phyloP scores from a whole-genome alignment of 2,888 invertebrate genomes.

The Melanophora roralis region DNA sequence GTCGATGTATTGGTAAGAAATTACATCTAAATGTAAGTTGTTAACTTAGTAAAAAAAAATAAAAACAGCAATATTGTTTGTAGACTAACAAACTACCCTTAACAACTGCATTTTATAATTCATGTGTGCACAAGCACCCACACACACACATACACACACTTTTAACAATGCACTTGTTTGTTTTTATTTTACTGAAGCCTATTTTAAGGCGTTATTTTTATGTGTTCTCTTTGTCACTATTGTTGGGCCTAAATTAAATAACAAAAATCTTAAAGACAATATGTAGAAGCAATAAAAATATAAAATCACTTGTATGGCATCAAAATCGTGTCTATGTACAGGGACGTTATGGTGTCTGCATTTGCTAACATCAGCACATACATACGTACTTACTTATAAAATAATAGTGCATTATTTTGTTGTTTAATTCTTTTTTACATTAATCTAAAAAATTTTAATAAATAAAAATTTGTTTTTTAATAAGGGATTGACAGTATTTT shows the following conservation, averaged over 20 bases:
- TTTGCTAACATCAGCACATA: not conserved
- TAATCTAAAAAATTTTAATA: not conserved
- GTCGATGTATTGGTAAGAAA: not conserved
- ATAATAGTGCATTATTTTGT: not conserved
- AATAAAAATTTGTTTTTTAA: not conserved
- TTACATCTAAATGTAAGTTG: constrained; percentile 8
- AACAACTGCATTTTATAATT: not conserved
- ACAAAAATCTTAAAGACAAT: constrained; percentile 56
- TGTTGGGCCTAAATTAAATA: constrained; percentile 68
- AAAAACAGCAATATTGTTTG: constrained; percentile 15
- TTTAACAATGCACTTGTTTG: constrained; percentile 48
- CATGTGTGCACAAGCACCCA: too few species aligned
- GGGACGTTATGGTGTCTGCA: not conserved
- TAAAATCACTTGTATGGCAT: constrained; percentile 73
- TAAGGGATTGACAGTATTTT: not conserved
- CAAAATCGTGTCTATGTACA: constrained; percentile 61
- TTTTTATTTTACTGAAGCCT: constrained; percentile 50
- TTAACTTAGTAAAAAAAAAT: constrained; percentile 3
- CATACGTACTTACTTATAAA: not conserved
- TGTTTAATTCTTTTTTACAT: not conserved
- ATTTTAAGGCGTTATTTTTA: constrained; percentile 66
- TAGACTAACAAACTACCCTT: constrained; percentile 11
- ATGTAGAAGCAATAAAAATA: constrained; percentile 55
- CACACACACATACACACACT: not conserved
- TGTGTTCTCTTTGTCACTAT: not conserved